Evolutionary conservation across 2,113 vertebrate genomes (phyloP).

Genomic region (Carassius gibelio): DNA sequence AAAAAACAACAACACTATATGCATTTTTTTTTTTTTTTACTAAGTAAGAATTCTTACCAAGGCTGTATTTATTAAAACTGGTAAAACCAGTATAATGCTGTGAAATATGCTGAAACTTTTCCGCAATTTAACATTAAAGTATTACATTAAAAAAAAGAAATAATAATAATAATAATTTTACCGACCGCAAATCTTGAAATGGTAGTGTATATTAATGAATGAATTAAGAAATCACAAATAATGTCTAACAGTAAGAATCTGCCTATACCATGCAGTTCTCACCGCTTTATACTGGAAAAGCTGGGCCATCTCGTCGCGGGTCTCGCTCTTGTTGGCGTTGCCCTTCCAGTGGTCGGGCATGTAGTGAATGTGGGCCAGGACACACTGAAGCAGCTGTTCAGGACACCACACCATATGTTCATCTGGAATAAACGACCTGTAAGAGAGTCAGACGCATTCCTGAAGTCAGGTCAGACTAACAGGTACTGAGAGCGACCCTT

Average conservation of each 20-base stretch:
- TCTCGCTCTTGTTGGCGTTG: constrained; percentile 93
- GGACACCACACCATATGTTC: constrained; percentile 97
- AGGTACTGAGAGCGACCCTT: constrained; percentile 4
- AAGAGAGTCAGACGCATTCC: constrained; percentile 11
- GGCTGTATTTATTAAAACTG: too few relatives aligned
- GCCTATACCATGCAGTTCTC: constrained; percentile 63
- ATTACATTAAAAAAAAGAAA: not conserved
- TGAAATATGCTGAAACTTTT: too few relatives aligned
- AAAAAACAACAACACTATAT: not conserved
- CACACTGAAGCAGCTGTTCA: constrained; percentile 94
- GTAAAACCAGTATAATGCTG: too few relatives aligned
- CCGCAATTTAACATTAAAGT: not conserved
- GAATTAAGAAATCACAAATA: not conserved
- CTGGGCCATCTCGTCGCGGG: constrained; percentile 94
- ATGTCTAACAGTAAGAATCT: not conserved
- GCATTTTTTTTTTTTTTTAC: not conserved
- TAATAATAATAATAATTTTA: not conserved
- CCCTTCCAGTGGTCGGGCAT: constrained; percentile 99
- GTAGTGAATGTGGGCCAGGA: constrained; percentile 97
- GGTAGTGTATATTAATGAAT: not conserved
- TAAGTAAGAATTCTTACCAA: too few relatives aligned
- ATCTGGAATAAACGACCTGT: constrained; percentile 96
- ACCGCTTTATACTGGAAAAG: constrained; percentile 99
- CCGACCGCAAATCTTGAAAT: not conserved
- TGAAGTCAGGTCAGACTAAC: not conserved